Percentiles rank a stretch among this genome's conserved stretches.
These are phyloP conservation scores for Eriosoma lanigerum DNA, from an alignment of 1,140 invertebrate genomes.

Conservation along the genomic window DNA sequence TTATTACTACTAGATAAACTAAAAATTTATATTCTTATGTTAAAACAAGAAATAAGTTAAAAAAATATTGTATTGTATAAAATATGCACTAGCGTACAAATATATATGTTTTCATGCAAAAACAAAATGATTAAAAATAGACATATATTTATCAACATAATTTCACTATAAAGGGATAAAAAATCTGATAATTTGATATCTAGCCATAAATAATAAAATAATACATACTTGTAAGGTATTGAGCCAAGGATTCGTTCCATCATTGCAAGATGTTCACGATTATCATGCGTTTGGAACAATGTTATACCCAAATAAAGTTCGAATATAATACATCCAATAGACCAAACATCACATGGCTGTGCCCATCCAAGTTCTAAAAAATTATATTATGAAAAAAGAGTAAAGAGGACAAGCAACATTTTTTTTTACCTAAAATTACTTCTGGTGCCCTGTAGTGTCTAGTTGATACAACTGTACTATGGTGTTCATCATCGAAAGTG, in stretches of 20 bases:
- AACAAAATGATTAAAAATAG: too few relatives aligned
- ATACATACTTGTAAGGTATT: conserved; percentile 78
- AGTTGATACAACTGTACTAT: conserved; percentile 98
- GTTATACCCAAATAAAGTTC: conserved; percentile 98
- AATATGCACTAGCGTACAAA: too few relatives aligned
- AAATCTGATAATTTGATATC: too few relatives aligned
- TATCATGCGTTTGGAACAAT: conserved; percentile 99
- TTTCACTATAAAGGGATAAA: too few relatives aligned
- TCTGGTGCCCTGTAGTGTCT: conserved; percentile 98
- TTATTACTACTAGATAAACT: too few relatives aligned
- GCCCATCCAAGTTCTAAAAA: conserved; percentile 95
- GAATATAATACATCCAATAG: conserved; percentile 98
- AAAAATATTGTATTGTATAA: too few relatives aligned
- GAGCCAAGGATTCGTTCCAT: conserved; percentile 98
- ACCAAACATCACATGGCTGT: conserved; percentile 99
- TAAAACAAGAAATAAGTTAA: too few relatives aligned
- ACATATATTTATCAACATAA: too few relatives aligned
- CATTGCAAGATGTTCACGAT: conserved; percentile 99
- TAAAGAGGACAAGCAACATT: not conserved
- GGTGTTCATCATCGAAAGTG: conserved; percentile 99
- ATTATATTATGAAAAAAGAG: conserved; percentile 52
- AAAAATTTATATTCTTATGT: too few relatives aligned
- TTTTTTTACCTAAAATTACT: conserved; percentile 85
- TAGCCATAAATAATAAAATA: not conserved
- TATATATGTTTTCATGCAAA: too few relatives aligned